Evolutionary conservation across 1,140 invertebrate genomes (phyloP).

Genomic region (Ctenoplectra terminalis): DNA sequence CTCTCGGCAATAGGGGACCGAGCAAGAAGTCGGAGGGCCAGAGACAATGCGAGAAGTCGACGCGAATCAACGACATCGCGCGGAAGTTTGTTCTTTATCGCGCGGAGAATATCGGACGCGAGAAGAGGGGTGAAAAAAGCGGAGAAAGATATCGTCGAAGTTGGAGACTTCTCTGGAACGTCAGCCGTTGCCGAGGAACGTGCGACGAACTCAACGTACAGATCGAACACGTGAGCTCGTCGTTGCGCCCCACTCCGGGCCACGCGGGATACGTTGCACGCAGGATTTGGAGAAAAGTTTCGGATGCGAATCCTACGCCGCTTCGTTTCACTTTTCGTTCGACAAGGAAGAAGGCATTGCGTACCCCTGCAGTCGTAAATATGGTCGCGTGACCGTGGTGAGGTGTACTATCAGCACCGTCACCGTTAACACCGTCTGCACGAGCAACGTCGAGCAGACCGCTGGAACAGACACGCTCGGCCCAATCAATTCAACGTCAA

Average conservation of each 20-base stretch:
- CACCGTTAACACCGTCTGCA: conserved; percentile 31
- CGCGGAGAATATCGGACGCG: conserved; percentile 51
- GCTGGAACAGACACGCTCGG: conserved; percentile 64
- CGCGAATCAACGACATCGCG: conserved; percentile 62
- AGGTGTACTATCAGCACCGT: conserved; percentile 51
- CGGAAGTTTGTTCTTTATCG: conserved; percentile 68
- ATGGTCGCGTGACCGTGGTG: conserved; percentile 67
- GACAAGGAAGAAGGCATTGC: background rate
- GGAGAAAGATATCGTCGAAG: too few relatives aligned
- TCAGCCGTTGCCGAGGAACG: conserved; percentile 1
- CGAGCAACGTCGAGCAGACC: conserved; percentile 18
- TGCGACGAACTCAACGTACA: conserved; percentile 22
- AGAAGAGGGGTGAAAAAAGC: background rate
- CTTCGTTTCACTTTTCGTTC: conserved; percentile 64
- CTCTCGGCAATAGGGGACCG: background rate
- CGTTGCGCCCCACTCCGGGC: conserved; percentile 9
- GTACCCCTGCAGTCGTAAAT: too few relatives aligned
- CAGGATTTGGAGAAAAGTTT: conserved; percentile 55
- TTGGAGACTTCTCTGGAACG: conserved; percentile 2
- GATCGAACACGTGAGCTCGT: conserved; percentile 49
- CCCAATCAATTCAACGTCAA: conserved; percentile 79
- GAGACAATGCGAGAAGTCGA: conserved; percentile 43
- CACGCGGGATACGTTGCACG: background rate
- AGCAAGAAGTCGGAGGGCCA: background rate
- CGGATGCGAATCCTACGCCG: conserved; percentile 49